Base-by-base conservation (phyloP, 2,888 invertebrate species). In the Ectemnius cavifrons region DNA sequence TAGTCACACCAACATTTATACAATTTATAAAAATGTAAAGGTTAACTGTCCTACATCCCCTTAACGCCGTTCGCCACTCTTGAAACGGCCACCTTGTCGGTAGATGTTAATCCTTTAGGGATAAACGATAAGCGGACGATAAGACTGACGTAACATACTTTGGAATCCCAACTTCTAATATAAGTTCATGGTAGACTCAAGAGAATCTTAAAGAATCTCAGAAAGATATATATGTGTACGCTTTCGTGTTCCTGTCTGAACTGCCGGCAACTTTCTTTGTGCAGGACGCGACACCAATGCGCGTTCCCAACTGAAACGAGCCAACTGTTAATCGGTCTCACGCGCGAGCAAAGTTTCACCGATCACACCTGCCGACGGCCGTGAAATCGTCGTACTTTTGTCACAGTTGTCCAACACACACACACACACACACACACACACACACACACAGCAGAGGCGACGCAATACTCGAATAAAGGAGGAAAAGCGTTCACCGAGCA, bases 301-400 rank as follows among this genome's bases (percentile, higher is more conserved):
- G 18, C 13, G 2, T 14, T 52, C 52, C 16, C n/a, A 4, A 37
- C 8, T 37, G 52, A 52, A 52, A 52, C 71, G 63, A 76, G 73
- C 63, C 69, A 67, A 79, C 67, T 63, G 77, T 77, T 76, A 76
- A 77, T 78, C 16, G 67, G 69, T 72, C 68, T 37, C 8, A 37
- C 8, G 11, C 37, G 37, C 37, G 63, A 56, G 13, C 65, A 4
- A 67, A 80, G 71, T 84, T 79, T 81, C 75, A 75, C 79, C 81
- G 63, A 61, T 75, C 66, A 72, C 79, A 77, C 76, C 78, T 82
- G 79, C 73, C 73, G 63, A 72, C 71, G 65, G 56, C 58, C 76
- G 64, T 72, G 74, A 68, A 70, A 77, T 74, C 59, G 64, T 74
- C 67, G 59, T 49, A 60, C 61, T 64, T 70, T 70, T 71, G 58